Conservation (phyloP, 2,888 invertebrate genomes). For the Machimus atricapillus region DNA sequence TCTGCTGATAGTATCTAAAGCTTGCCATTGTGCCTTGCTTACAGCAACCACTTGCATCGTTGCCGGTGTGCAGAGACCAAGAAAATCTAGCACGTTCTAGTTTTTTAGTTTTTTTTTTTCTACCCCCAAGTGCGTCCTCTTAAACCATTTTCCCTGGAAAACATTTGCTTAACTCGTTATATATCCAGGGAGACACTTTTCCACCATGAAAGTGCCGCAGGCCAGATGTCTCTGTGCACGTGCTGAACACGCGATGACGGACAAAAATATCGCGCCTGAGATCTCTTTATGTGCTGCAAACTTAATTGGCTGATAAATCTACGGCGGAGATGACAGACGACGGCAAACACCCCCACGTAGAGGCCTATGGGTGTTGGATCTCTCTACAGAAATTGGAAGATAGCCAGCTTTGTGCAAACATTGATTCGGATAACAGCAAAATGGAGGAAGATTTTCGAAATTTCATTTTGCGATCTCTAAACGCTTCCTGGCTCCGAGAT, state of each 20-base stretch:
- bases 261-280: slow-evolving; percentile 19
- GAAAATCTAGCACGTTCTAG: background rate
- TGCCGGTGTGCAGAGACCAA: background rate
- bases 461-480: background rate
- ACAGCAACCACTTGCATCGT: background rate
- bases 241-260: slow-evolving; percentile 19
- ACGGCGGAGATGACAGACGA: background rate
- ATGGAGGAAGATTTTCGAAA: background rate
- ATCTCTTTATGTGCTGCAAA: slow-evolving; percentile 28
- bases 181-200: background rate
- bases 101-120: no score
- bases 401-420: slow-evolving; percentile 8
- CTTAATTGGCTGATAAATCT: slow-evolving; percentile 28
- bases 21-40: background rate
- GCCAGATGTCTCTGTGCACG: background rate
- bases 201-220: background rate
- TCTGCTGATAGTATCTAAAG: background rate
- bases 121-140: background rate
- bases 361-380: background rate
- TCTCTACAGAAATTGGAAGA: slow-evolving; percentile 7
- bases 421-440: background rate
- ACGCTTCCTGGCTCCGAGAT: background rate
- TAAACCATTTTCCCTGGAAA: background rate
- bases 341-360: background rate
- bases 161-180: slow-evolving; percentile 27